Base-by-base conservation (phyloP, 2,888 invertebrate species). In the Volucella zonaria region DNA sequence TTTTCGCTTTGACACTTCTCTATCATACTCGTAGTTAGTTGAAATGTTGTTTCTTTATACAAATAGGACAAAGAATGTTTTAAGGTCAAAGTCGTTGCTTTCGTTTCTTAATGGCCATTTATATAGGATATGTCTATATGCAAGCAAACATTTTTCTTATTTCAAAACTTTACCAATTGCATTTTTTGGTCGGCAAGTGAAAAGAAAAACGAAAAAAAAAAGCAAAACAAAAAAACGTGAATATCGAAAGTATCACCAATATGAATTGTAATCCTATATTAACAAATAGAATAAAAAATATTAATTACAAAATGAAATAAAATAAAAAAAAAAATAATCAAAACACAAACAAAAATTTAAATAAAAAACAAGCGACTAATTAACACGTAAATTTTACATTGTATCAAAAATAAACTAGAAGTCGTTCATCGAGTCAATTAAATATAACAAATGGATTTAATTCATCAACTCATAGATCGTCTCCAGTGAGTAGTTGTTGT, bases 401-500 rank as follows among this genome's bases (percentile, higher is more conserved):
- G 85, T 76, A 81, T 80, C 79, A 85, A 85, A 80, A 85, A 81
- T 85, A 85, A 85, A 85, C 85, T 90, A 92, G 92, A 91, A 91
- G 91, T 91, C 90, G 90, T 89, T 90, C 90, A 90, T 87, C 92
- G 89, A 90, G 91, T 91, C 92, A 91, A 92, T 91, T 92, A 90
- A 90, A 91, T 91, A 90, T 91, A 90, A 90, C 90, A 89, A 90
- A 90, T 91, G 90, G 90, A 90, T 90, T 90, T 90, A 90, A 90
- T 91, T 90, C 91, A 90, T 89, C 91, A 90, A 91, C 91, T 89
- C 91, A 90, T 91, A 91, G 92, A 90, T 91, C 92, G 89, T 92
- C 92, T 88, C 92, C 92, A 89, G 91, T 92, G 90, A 92, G 92
- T 92, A 92, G 92, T 92, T 92, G 92, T 92, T 92, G 92, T 91